Evolutionary conservation across 2,113 vertebrate species (phyloP).

Genomic region (Heptranchias perlo): DNA sequence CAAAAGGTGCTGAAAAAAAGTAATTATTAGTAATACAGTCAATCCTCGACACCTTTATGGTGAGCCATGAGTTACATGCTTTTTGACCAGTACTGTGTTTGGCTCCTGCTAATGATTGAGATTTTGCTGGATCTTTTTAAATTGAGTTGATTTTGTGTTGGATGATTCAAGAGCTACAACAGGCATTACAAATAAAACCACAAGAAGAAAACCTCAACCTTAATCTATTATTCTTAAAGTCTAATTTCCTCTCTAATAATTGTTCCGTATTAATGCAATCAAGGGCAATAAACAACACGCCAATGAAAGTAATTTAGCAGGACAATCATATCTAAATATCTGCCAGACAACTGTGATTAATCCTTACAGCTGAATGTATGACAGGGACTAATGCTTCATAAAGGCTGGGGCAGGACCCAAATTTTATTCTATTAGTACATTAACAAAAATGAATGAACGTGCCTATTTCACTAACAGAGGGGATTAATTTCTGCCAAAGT

Average conservation of each 20-base stretch:
- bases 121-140: background rate
- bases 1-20: background rate
- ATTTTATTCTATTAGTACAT: background rate
- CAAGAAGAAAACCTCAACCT: background rate
- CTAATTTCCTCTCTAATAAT: conserved; percentile 14
- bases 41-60: background rate
- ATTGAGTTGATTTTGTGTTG: background rate
- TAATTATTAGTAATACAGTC: background rate
- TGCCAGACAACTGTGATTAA: background rate
- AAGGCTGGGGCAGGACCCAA: background rate
- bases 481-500: background rate
- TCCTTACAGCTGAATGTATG: background rate
- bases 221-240: background rate
- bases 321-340: background rate
- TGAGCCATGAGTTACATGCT: background rate
- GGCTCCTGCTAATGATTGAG: background rate
- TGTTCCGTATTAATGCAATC: conserved; percentile 6
- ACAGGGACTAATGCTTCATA: background rate
- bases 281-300: background rate
- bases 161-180: background rate
- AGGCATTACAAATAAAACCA: background rate
- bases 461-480: background rate
- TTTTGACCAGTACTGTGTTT: background rate
- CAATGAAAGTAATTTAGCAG: background rate
- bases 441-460: background rate